These are phyloP conservation scores for Cryptoprocta ferox DNA, from an alignment of 2,797 vertebrate species.

Conservation along the genomic window DNA sequence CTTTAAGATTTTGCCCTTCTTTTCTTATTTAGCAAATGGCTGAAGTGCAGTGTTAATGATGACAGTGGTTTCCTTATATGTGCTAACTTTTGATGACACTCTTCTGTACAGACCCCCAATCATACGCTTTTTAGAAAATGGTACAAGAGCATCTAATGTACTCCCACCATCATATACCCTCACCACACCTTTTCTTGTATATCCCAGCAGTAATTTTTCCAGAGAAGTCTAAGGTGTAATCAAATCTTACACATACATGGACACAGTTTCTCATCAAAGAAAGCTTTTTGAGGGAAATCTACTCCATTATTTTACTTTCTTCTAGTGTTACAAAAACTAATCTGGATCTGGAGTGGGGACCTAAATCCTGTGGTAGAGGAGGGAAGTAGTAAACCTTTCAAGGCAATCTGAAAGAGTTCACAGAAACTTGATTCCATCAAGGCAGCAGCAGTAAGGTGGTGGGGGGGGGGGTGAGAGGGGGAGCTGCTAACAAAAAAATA, in stretches of 20 bases:
- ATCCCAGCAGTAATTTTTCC: constrained; percentile 28
- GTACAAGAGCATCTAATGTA: not conserved
- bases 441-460: not conserved
- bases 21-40: not conserved
- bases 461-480: not conserved
- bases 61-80: not conserved
- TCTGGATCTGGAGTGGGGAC: not conserved
- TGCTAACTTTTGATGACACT: not conserved
- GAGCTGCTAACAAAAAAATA: not conserved
- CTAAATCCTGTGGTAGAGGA: not conserved
- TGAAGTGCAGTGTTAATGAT: not conserved
- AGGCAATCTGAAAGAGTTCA: constrained; percentile 17
- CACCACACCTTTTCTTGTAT: not conserved
- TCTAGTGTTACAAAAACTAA: constrained; percentile 39
- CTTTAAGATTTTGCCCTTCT: constrained; percentile 56
- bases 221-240: not conserved
- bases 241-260: not conserved
- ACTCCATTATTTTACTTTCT: not conserved
- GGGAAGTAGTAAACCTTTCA: constrained; percentile 19
- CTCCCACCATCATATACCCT: not conserved
- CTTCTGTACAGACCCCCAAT: not conserved
- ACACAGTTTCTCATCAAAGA: constrained; percentile 21
- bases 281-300: not conserved
- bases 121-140: not conserved
- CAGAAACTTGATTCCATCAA: not conserved